phyloP scores from a whole-genome alignment of 2,797 vertebrate species.

The Cossypha polioptera region DNA sequence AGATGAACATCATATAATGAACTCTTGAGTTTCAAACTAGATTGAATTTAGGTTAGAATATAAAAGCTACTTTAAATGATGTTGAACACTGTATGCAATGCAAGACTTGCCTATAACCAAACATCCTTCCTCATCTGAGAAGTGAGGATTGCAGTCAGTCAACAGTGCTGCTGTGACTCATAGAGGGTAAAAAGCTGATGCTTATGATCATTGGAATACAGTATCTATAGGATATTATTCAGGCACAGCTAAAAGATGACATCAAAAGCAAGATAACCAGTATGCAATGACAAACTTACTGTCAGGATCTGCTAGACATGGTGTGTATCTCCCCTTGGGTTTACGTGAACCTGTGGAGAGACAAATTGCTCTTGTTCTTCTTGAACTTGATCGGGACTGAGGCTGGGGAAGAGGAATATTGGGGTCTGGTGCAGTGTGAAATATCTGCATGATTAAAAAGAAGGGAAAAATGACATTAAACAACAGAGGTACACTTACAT shows the following conservation, averaged over 20 bases:
- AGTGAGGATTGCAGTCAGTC: neutral
- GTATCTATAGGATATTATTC: neutral
- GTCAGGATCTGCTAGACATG: slow-evolving; percentile 94
- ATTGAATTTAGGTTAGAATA: neutral
- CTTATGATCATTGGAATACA: neutral
- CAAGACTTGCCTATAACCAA: neutral
- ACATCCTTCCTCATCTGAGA: neutral
- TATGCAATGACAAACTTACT: slow-evolving; percentile 83
- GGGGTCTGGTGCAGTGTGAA: slow-evolving; percentile 90
- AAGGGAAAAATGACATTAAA: neutral
- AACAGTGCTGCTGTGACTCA: neutral
- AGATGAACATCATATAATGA: neutral
- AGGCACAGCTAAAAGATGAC: neutral
- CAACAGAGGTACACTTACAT: neutral
- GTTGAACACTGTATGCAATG: neutral
- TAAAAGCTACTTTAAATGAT: neutral
- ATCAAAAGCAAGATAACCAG: neutral
- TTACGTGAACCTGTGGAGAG: slow-evolving; percentile 91
- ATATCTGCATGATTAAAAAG: slow-evolving; percentile 80
- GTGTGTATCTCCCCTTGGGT: slow-evolving; percentile 88
- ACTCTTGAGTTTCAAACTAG: neutral
- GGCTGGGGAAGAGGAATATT: slow-evolving; percentile 90
- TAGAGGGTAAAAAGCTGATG: slow-evolving; percentile 17
- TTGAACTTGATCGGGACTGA: slow-evolving; percentile 84
- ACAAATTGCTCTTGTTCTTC: slow-evolving; percentile 91